Conservation (phyloP, 2,797 vertebrate genomes). For the Carduelis carduelis region DNA sequence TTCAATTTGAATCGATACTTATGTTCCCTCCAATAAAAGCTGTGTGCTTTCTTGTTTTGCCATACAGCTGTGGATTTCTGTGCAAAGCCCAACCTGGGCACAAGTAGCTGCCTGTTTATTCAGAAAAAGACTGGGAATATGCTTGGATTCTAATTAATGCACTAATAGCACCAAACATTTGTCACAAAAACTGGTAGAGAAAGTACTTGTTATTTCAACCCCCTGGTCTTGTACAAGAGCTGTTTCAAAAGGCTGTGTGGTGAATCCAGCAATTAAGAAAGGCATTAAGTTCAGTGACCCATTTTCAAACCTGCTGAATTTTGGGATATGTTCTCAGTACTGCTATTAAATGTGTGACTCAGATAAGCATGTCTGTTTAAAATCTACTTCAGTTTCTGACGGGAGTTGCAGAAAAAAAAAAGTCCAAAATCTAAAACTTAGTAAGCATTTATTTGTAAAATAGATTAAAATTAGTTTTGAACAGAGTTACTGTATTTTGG, state of each 20-base stretch:
- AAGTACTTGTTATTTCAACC: neutral
- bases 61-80: constrained; percentile 38
- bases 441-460: neutral
- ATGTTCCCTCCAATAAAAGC: constrained; percentile 61
- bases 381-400: neutral
- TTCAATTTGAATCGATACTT: constrained; percentile 58
- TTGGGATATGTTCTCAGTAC: neutral
- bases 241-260: neutral
- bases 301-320: neutral
- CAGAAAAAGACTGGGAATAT: neutral
- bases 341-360: neutral
- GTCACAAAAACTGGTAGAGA: constrained; percentile 30
- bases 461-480: neutral
- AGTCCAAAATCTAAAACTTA: neutral
- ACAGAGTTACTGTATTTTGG: neutral
- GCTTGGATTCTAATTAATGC: constrained; percentile 1
- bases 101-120: constrained; percentile 21
- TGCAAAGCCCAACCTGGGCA: neutral
- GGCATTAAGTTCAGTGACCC: neutral
- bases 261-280: constrained; percentile 6
- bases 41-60: constrained; percentile 27
- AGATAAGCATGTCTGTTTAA: neutral
- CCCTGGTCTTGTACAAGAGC: neutral
- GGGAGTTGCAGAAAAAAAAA: neutral
- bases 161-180: neutral